Evolutionary conservation across 2,888 invertebrate species (phyloP).

Genomic region (Nasonovia ribisnigri): DNA sequence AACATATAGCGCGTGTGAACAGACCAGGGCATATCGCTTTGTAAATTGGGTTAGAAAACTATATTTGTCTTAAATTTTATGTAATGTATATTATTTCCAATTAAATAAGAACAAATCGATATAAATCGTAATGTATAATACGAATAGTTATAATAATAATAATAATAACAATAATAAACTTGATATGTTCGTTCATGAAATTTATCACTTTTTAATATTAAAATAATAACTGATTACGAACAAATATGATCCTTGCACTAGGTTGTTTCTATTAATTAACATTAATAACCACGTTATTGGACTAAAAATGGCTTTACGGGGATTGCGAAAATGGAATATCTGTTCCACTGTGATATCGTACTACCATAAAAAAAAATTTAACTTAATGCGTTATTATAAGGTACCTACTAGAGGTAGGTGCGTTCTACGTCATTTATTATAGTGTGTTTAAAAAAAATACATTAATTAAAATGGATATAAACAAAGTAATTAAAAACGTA

Average conservation of each 20-base stretch:
- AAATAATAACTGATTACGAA: constrained; percentile 37
- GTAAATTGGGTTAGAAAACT: background rate
- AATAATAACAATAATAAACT: background rate
- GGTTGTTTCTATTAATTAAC: constrained; percentile 9
- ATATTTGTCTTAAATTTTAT: background rate
- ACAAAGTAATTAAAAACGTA: constrained; percentile 59
- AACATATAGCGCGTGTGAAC: background rate
- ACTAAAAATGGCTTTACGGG: constrained; percentile 3
- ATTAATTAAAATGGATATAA: constrained; percentile 58
- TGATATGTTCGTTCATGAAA: background rate
- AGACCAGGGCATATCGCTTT: background rate
- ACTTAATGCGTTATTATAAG: constrained; percentile 4
- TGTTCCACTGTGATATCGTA: background rate
- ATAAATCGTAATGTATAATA: background rate
- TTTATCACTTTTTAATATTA: background rate
- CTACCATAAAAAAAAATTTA: background rate
- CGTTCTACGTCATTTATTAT: constrained; percentile 35
- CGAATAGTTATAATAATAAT: background rate
- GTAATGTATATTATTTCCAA: constrained; percentile 1
- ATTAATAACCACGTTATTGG: background rate
- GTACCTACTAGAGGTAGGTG: background rate
- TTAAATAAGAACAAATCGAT: constrained; percentile 15
- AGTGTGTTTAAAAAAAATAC: constrained; percentile 3
- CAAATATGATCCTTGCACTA: constrained; percentile 49
- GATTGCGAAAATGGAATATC: constrained; percentile 22